Conservation (phyloP, 2,888 invertebrate genomes). For the Melieria omissa region DNA sequence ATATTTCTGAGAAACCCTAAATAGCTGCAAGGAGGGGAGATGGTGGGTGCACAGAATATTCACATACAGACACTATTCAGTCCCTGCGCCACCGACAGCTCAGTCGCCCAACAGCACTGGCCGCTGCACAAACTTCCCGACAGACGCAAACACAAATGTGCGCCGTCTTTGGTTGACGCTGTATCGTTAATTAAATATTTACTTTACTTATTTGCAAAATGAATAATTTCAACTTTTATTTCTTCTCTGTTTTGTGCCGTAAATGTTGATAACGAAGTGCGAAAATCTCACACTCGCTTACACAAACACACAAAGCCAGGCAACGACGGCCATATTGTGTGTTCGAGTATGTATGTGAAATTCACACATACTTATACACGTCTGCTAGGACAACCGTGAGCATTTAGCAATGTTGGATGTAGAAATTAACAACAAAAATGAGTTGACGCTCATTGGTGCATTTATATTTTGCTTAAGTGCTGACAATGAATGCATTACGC, state of each 20-base stretch:
- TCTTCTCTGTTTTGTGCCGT: neutral
- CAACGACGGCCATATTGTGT: neutral
- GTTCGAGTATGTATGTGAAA: neutral
- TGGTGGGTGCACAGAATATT: neutral
- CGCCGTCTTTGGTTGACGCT: conserved; percentile 5
- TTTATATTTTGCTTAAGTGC: no score
- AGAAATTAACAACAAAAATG: no score
- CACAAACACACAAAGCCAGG: neutral
- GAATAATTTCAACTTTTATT: conserved; percentile 52
- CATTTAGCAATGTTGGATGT: no score
- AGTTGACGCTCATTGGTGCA: no score
- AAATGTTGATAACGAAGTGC: neutral
- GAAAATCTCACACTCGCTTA: neutral
- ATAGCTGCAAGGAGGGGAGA: neutral
- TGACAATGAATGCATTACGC: no score
- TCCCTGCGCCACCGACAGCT: no score
- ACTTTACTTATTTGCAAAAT: conserved; percentile 60
- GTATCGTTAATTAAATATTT: conserved; percentile 61
- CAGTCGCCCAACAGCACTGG: no score
- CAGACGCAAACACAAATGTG: neutral
- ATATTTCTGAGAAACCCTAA: conserved; percentile 8
- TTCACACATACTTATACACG: no score
- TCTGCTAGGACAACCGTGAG: no score
- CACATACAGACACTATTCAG: no score
- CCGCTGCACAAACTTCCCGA: no score